Evolutionary conservation across 2,888 invertebrate genomes (phyloP).

Genomic region (Osedax frankpressi): DNA sequence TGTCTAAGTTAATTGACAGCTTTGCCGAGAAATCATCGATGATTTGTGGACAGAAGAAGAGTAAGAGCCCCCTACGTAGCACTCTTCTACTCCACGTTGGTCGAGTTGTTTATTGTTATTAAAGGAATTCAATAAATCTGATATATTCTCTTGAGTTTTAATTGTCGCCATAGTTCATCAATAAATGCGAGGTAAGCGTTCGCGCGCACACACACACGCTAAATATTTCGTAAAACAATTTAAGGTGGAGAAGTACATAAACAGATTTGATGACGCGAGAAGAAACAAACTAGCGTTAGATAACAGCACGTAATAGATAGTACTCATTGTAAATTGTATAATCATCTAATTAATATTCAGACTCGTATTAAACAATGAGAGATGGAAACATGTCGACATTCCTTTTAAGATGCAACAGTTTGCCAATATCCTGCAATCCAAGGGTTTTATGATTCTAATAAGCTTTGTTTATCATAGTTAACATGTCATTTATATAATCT

Average conservation of each 20-base stretch:
- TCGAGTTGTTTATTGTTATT: too few relatives aligned
- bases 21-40: neutral
- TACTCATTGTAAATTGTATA: neutral
- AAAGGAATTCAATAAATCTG: too few relatives aligned
- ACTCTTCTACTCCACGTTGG: neutral
- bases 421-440: neutral
- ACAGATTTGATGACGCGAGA: neutral
- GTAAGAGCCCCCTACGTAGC: neutral
- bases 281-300: neutral
- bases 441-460: conserved; percentile 3
- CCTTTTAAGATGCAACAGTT: conserved; percentile 48
- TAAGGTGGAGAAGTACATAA: neutral
- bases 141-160: too few relatives aligned
- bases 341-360: conserved; percentile 37
- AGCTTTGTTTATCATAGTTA: too few relatives aligned
- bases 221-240: too few relatives aligned
- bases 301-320: too few relatives aligned
- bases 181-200: too few relatives aligned
- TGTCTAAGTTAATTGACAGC: neutral
- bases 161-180: too few relatives aligned
- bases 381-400: conserved; percentile 85
- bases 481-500: too few relatives aligned
- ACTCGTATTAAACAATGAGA: conserved; percentile 70
- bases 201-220: too few relatives aligned
- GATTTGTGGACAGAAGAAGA: neutral